Percentiles rank a stretch among this genome's conserved stretches.
These are phyloP conservation scores for Spilarctia lutea DNA, from an alignment of 2,888 invertebrate species.

Conservation along the genomic window DNA sequence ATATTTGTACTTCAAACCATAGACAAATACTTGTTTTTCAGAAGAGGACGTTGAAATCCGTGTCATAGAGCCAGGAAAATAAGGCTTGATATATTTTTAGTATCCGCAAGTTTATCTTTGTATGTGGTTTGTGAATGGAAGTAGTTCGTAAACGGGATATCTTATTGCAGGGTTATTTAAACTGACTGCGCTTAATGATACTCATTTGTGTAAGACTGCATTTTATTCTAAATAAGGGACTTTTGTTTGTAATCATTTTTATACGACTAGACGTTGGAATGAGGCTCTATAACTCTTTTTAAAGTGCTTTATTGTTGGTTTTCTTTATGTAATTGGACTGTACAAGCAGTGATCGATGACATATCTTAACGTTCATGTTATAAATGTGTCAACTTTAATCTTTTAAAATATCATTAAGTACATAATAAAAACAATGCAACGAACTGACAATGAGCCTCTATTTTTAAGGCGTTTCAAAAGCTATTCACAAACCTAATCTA, in stretches of 20 bases:
- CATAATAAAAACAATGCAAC: too few species aligned
- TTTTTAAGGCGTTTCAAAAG: too few species aligned
- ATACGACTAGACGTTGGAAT: conserved; percentile 7
- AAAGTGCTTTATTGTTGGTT: conserved; percentile 1
- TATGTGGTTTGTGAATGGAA: conserved; percentile 39
- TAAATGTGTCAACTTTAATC: neutral
- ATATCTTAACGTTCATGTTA: neutral
- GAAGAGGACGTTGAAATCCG: conserved; percentile 11
- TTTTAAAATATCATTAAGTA: neutral
- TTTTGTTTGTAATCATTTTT: conserved; percentile 30
- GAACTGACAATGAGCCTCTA: too few species aligned
- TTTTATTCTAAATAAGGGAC: conserved; percentile 34
- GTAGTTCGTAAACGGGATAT: conserved; percentile 31
- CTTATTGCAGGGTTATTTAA: conserved; percentile 44
- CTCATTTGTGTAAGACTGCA: conserved; percentile 37
- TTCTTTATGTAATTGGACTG: neutral
- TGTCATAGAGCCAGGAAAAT: conserved; percentile 9
- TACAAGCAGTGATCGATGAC: neutral
- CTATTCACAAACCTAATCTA: too few species aligned
- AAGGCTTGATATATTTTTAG: conserved; percentile 14
- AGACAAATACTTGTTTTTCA: conserved; percentile 23
- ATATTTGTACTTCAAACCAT: conserved; percentile 27
- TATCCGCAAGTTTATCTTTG: conserved; percentile 23
- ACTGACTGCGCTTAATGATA: conserved; percentile 41
- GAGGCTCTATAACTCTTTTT: conserved; percentile 9